phyloP scores from a whole-genome alignment of 2,113 vertebrate species.

The Cebus imitator region DNA sequence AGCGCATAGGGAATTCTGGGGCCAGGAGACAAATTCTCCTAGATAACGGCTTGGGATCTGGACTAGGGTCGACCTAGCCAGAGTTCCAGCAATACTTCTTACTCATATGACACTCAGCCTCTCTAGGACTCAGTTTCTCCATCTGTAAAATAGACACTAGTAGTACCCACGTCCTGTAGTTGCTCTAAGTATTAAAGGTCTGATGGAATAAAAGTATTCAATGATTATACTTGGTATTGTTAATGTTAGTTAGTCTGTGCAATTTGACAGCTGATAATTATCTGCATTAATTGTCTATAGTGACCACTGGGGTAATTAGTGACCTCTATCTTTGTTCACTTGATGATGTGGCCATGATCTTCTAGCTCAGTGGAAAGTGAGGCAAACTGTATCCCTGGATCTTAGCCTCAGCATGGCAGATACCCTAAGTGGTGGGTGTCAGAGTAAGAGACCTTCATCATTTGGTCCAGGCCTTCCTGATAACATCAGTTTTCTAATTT shows the following conservation, averaged over 20 bases:
- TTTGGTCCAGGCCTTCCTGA: background rate
- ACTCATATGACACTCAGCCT: background rate
- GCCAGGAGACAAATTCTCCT: background rate
- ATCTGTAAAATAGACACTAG: background rate
- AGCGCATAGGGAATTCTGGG: background rate
- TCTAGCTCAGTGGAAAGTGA: background rate
- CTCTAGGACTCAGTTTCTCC: background rate
- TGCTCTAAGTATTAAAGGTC: background rate
- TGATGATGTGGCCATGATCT: background rate
- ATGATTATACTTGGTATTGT: background rate
- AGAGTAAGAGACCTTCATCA: background rate
- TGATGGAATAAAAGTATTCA: background rate
- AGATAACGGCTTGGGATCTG: too few species aligned
- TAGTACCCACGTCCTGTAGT: background rate
- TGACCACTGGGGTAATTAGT: background rate
- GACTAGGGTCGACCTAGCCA: background rate
- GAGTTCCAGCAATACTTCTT: background rate
- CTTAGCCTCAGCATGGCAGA: background rate
- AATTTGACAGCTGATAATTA: too few species aligned
- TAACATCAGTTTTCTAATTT: background rate
- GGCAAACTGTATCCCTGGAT: background rate
- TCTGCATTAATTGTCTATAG: background rate
- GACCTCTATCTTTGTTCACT: background rate
- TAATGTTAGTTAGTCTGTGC: background rate
- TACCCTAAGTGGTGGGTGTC: background rate